phyloP scores from a whole-genome alignment of 2,888 invertebrate genomes.

The Apamea crenata region DNA sequence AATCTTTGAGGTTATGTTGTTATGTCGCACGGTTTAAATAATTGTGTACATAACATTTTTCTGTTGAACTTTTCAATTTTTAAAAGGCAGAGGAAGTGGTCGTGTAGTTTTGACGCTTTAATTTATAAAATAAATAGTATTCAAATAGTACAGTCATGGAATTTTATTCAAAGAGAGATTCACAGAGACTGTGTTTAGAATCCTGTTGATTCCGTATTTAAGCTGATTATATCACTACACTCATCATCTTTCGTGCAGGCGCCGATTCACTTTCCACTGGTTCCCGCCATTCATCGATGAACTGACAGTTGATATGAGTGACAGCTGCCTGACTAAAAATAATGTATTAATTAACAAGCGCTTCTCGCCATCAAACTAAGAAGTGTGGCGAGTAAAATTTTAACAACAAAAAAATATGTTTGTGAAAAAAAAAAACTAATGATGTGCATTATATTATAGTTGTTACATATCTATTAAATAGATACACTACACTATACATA shows the following conservation, averaged over 20 bases:
- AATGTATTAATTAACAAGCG: no score
- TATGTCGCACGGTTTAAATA: constrained; percentile 27
- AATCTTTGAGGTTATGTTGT: constrained; percentile 44
- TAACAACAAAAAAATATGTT: no score
- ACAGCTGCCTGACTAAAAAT: not conserved
- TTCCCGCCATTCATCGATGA: not conserved
- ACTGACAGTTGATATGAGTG: not conserved
- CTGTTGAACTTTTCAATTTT: constrained; percentile 16
- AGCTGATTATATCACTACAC: not conserved
- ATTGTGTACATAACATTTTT: constrained; percentile 23
- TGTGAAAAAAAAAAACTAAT: not conserved
- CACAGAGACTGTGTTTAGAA: not conserved
- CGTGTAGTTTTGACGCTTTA: constrained; percentile 6
- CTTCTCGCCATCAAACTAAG: no score
- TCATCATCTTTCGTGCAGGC: not conserved
- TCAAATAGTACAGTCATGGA: not conserved
- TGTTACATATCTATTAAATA: not conserved
- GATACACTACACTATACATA: not conserved
- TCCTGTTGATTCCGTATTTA: not conserved
- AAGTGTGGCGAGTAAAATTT: no score
- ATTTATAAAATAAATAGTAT: not conserved
- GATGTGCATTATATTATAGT: not conserved
- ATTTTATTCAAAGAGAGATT: not conserved
- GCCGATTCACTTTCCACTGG: not conserved
- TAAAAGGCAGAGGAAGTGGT: not conserved